Percentiles rank a stretch among this genome's conserved stretches.
Conservation (phyloP, 2,888 invertebrate genomes). For the Parnassius smintheus region DNA sequence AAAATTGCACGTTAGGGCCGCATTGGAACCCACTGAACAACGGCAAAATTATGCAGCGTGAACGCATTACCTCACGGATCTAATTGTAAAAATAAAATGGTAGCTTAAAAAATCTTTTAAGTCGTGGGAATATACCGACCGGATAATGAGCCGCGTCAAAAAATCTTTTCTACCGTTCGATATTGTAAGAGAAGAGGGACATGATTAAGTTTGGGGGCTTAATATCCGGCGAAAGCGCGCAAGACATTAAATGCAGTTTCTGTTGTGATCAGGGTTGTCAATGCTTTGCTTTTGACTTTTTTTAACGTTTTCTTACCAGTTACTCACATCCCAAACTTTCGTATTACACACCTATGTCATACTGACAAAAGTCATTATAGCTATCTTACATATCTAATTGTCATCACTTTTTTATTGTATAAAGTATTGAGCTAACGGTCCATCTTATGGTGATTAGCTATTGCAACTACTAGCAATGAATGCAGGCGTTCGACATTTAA, state of each 20-base stretch:
- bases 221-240: constrained; percentile 73
- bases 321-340: neutral
- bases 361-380: no score
- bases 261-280: constrained; percentile 47
- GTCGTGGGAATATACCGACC: constrained; percentile 70
- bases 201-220: constrained; percentile 72
- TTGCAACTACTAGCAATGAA: no score
- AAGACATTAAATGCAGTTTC: constrained; percentile 67
- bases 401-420: no score
- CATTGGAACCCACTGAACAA: constrained; percentile 43
- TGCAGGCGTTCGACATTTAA: no score
- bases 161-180: constrained; percentile 60
- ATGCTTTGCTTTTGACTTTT: neutral
- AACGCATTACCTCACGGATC: constrained; percentile 70
- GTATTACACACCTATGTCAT: no score
- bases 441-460: no score
- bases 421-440: no score
- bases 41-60: constrained; percentile 74
- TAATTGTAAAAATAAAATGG: constrained; percentile 66
- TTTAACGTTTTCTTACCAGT: neutral
- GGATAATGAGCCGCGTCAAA: constrained; percentile 68
- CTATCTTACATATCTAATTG: no score
- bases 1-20: constrained; percentile 45
- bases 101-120: constrained; percentile 50
- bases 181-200: constrained; percentile 64